Percentiles rank a stretch among this genome's conserved stretches.
Conservation (phyloP, 2,113 vertebrate species). For the Pedionomus torquatus region DNA sequence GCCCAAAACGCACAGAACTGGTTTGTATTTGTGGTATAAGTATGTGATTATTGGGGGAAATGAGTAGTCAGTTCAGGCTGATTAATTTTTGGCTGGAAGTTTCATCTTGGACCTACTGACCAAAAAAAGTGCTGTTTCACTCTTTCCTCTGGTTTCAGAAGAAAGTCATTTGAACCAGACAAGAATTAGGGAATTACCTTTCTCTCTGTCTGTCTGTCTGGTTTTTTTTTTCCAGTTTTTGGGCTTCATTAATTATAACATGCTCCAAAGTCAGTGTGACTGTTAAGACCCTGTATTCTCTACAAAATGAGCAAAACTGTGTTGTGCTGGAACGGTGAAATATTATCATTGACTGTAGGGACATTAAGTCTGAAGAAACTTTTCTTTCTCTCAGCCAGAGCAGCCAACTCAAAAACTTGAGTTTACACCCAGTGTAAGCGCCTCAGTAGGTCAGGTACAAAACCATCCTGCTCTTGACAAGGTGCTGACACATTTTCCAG, state of each 20-base stretch:
- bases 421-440: background rate
- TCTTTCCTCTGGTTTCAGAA: background rate
- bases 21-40: background rate
- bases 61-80: background rate
- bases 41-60: background rate
- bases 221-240: background rate
- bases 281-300: background rate
- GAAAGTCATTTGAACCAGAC: background rate
- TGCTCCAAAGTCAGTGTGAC: fast-evolving
- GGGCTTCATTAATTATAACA: background rate
- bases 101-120: background rate
- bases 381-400: background rate
- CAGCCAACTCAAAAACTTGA: background rate
- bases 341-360: background rate
- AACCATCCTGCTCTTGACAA: fast-evolving
- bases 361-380: background rate
- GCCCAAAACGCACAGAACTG: background rate
- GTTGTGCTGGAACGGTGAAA: background rate
- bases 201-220: background rate
- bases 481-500: background rate
- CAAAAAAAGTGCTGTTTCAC: background rate
- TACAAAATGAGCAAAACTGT: background rate
- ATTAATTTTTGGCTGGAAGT: background rate
- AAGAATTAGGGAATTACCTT: background rate
- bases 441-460: background rate